These are phyloP conservation scores for Nephrotoma guestfalica DNA, from an alignment of 2,888 invertebrate genomes.

Conservation along the genomic window DNA sequence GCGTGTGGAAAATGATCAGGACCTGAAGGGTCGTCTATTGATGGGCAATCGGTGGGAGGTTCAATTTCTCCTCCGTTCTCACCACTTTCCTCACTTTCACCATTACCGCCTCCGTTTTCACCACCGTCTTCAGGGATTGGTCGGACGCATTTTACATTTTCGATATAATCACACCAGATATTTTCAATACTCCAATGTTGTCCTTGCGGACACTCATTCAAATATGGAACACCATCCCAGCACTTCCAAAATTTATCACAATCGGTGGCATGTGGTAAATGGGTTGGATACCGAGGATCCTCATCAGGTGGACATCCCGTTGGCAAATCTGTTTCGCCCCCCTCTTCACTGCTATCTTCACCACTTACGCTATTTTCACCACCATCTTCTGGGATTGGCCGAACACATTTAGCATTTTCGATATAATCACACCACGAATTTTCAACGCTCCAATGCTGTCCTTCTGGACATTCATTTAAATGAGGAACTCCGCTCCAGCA, in stretches of 20 bases:
- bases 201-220: background rate
- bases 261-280: slow-evolving; percentile 1
- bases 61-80: background rate
- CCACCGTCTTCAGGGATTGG: background rate
- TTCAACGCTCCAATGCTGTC: background rate
- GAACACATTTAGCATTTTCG: background rate
- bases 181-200: background rate
- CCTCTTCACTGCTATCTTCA: background rate
- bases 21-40: background rate
- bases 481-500: background rate
- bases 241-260: slow-evolving; percentile 5
- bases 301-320: background rate
- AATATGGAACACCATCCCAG: background rate
- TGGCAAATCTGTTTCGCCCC: background rate
- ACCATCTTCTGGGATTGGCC: background rate
- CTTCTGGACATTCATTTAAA: background rate
- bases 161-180: background rate
- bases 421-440: background rate
- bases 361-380: background rate
- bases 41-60: background rate
- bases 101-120: background rate
- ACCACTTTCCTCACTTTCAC: background rate
- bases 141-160: background rate
- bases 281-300: background rate
- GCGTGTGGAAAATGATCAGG: background rate